Evolutionary conservation across 2,113 vertebrate genomes (phyloP), one percentile per base, ranked within the genome.

Genomic region (Rhombomys opimus): DNA sequence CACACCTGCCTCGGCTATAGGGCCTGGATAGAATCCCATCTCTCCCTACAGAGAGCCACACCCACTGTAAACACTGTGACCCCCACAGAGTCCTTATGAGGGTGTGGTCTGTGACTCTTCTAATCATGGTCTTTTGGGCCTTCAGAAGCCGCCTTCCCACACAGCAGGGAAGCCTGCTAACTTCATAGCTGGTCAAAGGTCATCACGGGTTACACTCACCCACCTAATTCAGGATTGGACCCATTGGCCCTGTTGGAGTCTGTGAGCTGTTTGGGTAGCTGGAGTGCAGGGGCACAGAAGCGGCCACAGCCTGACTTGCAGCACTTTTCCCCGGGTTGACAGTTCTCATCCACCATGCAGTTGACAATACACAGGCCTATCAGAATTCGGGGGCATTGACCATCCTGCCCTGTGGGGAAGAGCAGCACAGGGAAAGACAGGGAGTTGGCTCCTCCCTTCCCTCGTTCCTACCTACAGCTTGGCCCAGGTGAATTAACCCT

Each of bases 251-350:
- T 0, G 0, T 23, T 95, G 91, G 82, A 23, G 65, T 46, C 57
- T 30, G 0, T 0, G 72, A 67, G 85, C 75, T 6, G n/a, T 1
- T 52, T 52, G 9, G 20, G 5, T 1, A 0, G 23, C 57, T 6
- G 72, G 59, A 59, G 2, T 0, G 3, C 17, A 0, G 85, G 87
- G 65, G 85, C 35, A 76, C 97, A 98, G 91, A 97, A 93, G 57
- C 63, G 97, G 50, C 96, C 97, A 4, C 97, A 98, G 68, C 97
- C 97, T 70, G 97, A 96, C 82, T 95, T 97, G 70, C 97, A 98
- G 84, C 97, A 97, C 82, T 94, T 98, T 3, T 80, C 32, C 50
- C 96, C 95, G 0, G 72, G 35, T 41, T 10, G 73, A 67, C 97
- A 98, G 82, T 87, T 54, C 23, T 95, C 94, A 27, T 98, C 97